phyloP scores from a whole-genome alignment of 2,797 vertebrate genomes.

The Hippoglossus hippoglossus region DNA sequence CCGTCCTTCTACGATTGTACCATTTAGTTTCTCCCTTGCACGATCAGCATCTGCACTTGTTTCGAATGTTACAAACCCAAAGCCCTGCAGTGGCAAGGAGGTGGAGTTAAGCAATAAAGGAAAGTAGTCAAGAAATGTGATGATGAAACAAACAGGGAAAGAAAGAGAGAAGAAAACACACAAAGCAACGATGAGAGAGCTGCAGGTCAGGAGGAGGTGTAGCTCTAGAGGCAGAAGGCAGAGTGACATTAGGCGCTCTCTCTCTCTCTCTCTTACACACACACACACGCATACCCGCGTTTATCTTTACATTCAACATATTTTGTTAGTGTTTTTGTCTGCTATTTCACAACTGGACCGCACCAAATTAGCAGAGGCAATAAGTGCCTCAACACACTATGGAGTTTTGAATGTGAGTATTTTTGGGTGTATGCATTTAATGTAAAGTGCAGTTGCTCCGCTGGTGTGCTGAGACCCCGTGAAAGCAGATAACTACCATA shows the following conservation, averaged over 20 bases:
- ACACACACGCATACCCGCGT: background rate
- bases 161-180: constrained; percentile 57
- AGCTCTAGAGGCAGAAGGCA: constrained; percentile 58
- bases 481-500: constrained; percentile 52
- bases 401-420: background rate
- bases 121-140: constrained; percentile 34
- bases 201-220: constrained; percentile 41
- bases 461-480: constrained; percentile 21
- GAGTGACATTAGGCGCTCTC: constrained; percentile 27
- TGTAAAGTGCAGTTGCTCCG: constrained; percentile 7
- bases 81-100: constrained; percentile 84
- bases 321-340: no score
- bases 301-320: no score
- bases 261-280: background rate
- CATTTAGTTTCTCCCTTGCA: constrained; percentile 98
- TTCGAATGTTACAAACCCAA: constrained; percentile 99
- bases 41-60: constrained; percentile 97
- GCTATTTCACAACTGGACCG: no score
- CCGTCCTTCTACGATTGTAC: constrained; percentile 99
- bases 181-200: constrained; percentile 60
- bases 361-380: background rate
- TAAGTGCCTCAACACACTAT: constrained; percentile 5
- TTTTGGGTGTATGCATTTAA: constrained; percentile 7
- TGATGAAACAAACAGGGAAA: constrained; percentile 21
- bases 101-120: constrained; percentile 67